Evolutionary conservation across 2,888 invertebrate genomes (phyloP), one percentile per base, ranked within the genome.

Genomic region (Nephrotoma guestfalica): DNA sequence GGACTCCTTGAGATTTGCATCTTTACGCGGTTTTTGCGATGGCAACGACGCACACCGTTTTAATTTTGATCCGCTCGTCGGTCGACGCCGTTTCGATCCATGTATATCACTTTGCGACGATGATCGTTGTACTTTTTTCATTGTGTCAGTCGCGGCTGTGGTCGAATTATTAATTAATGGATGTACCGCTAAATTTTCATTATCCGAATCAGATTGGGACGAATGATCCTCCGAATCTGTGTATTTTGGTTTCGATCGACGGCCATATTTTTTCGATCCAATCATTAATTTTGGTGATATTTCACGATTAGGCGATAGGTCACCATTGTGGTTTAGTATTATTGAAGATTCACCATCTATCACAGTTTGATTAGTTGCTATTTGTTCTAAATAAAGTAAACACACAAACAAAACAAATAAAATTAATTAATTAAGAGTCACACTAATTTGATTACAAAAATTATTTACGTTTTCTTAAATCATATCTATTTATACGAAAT

Each of bases 181-280:
- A n/a, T 71, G 71, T 0, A 71, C 30, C 30, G 9, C 7, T 71
- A 71, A 71, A 71, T 71, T 30, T 88, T 88, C 88, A 87, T 89
- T 88, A 89, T 92, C 91, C 87, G 92, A 89, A 89, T 92, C 91
- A 88, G 92, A 89, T 83, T 90, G 90, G 86, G 90, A 90, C 86
- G 89, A 89, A 88, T 93, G 93, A 15, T 86, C 86, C 5, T 85
- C 43, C 18, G 18, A 41, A 6, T 43, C 43, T 41, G 40, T n/a
- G 42, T 51, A 41, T n/a, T 86, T 40, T 0, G 95, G 95, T 71
- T 95, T 92, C 2, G 95, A 95, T 85, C 95, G 92, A 0, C 96
- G 92, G 0, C 96, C 96, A 91, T 96, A 96, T 90, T 95, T 95
- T 90, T 96, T 96, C 41, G 94, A 93, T 1, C 96, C 96, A 89